Percentiles rank a stretch among this genome's conserved stretches.
phyloP scores from a whole-genome alignment of 2,888 invertebrate species.

The Pseudanteris insignis region DNA sequence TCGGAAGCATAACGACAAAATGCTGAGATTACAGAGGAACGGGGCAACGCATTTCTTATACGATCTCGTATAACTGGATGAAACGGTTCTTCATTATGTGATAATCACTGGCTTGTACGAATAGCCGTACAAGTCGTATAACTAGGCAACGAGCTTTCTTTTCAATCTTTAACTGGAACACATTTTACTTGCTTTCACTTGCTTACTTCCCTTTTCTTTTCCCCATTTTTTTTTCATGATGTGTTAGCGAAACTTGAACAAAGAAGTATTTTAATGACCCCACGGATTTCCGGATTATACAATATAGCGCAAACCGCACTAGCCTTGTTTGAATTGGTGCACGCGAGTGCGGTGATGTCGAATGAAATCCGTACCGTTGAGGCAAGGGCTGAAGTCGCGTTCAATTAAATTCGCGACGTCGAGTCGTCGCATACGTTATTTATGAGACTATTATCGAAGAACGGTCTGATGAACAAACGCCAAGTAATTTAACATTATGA shows the following conservation, averaged over 20 bases:
- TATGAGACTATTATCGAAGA: no score
- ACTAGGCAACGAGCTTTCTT: slow-evolving; percentile 7
- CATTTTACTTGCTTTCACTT: slow-evolving; percentile 2
- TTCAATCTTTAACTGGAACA: slow-evolving; percentile 4
- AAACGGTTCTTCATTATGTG: slow-evolving; percentile 22
- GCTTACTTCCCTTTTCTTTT: no score
- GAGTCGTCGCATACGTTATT: no score
- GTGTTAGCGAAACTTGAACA: background rate
- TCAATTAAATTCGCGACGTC: no score
- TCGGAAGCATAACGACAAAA: slow-evolving; percentile 25
- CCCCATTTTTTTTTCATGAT: slow-evolving; percentile 2
- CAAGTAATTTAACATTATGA: no score
- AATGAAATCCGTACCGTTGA: no score
- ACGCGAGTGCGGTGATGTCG: no score
- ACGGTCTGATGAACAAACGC: no score
- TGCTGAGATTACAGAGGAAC: slow-evolving; percentile 19
- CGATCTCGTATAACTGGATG: slow-evolving; percentile 14
- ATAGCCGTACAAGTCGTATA: slow-evolving; percentile 10
- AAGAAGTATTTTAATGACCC: slow-evolving; percentile 14
- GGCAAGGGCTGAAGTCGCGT: no score
- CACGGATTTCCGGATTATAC: slow-evolving; percentile 1
- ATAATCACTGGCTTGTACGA: slow-evolving; percentile 16
- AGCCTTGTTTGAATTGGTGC: background rate
- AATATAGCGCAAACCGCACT: background rate
- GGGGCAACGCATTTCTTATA: slow-evolving; percentile 12